Evolutionary conservation across 1,140 invertebrate species (phyloP), one percentile per base, ranked within the genome.

Genomic region (Meloidogyne floridensis): DNA sequence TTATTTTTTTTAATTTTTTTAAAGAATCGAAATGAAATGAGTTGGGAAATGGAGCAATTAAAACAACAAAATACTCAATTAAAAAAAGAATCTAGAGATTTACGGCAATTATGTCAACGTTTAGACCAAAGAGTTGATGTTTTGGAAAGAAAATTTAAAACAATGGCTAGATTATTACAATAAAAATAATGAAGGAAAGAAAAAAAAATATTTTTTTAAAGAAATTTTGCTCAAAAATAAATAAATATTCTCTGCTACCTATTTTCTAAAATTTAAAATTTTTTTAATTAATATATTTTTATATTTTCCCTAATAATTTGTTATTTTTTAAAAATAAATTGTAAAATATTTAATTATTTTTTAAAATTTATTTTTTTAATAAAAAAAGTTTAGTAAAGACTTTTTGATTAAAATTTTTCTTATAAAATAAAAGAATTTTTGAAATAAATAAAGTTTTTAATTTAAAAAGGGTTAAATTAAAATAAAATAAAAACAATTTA

Each of bases 31-130:
- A 84, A 89, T 65, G 88, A 90, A 43, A 51, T 90, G 53, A 76
- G 80, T 51, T 89, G 87, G 86, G 88, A 89, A 80, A 81, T 89
- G 59, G 89, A 89, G 65, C 88, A 89, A 77, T 84, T 89, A 47
- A 87, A 89, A 77, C 75, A 75, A 32, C 86, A 88, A 70, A 88
- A 89, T 74, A 42, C 47, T n/a, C 84, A 86, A 78, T 85, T 88
- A 47, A 87, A 87, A 75, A 88, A 89, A 65, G 87, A 88, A 72
- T 89, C 87, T 76, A 84, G 87, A 11, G 86, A 89, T 59, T 72
- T 89, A 70, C 89, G 88, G 74, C 81, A 84, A 70, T 73, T 82
- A 47, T 87, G 87, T 56, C 69, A 85, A 72, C 87, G 79, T 43
- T 76, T 89, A 54, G 88, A 89, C 59, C 78, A 76, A 53, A 80